Conservation (phyloP, 1,140 invertebrate genomes). For the Hydropsyche tenuis region DNA sequence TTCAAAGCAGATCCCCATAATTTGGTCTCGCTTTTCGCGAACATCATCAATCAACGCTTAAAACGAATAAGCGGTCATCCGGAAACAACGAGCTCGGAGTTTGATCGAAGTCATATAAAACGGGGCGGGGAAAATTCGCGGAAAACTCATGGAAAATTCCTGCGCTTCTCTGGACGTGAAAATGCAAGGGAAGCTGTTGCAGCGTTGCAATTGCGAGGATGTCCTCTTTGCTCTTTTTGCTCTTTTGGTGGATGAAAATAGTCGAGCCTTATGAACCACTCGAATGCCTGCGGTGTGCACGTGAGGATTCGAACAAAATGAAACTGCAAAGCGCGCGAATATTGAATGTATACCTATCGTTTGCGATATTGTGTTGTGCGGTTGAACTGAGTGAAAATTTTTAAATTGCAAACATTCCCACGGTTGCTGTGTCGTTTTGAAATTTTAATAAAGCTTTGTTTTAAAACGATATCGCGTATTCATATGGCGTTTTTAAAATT, state of each 20-base stretch:
- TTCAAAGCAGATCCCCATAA: too few relatives aligned
- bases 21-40: not conserved
- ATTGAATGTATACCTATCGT: not conserved
- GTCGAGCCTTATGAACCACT: not conserved
- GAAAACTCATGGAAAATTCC: conserved; percentile 4
- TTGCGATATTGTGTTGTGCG: too few relatives aligned
- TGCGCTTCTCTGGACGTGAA: not conserved
- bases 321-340: not conserved
- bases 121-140: not conserved
- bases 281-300: not conserved
- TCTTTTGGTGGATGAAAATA: not conserved
- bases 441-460: too few relatives aligned
- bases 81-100: conserved; percentile 2
- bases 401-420: not conserved
- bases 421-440: too few relatives aligned
- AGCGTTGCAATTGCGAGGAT: not conserved
- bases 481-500: too few relatives aligned
- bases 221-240: not conserved
- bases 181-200: not conserved
- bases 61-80: not conserved
- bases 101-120: not conserved
- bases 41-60: conserved; percentile 18
- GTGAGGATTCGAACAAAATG: conserved; percentile 3
- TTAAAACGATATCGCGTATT: too few relatives aligned
- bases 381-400: conserved; percentile 1